These are phyloP conservation scores for Pseudolycoriella hygida DNA, from an alignment of 2,888 invertebrate genomes.

Conservation along the genomic window DNA sequence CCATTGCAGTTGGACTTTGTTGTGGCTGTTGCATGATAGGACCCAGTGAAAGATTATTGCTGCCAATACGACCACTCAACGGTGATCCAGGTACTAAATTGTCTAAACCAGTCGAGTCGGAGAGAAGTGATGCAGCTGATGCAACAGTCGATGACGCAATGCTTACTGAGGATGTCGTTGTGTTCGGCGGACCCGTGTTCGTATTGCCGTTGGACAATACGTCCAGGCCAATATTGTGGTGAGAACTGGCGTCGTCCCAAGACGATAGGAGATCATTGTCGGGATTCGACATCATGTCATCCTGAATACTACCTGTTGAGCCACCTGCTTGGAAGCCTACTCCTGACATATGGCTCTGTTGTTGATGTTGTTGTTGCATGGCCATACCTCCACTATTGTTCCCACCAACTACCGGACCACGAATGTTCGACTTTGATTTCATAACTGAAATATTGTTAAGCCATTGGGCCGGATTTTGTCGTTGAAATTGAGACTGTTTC, in stretches of 20 bases:
- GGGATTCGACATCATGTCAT: slow-evolving; percentile 40
- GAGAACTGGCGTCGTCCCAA: not conserved
- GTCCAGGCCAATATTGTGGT: slow-evolving; percentile 6
- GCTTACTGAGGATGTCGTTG: slow-evolving; percentile 3
- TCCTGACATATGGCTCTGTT: slow-evolving; percentile 3
- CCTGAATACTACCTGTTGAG: slow-evolving; percentile 23
- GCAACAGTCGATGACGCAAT: slow-evolving; percentile 7
- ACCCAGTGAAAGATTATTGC: slow-evolving; percentile 1
- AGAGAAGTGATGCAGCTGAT: slow-evolving; percentile 6
- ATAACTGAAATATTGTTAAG: slow-evolving; percentile 59
- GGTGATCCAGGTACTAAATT: slow-evolving; percentile 11
- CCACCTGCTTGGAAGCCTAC: slow-evolving; percentile 1
- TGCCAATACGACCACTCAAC: slow-evolving; percentile 3
- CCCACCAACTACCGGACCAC: slow-evolving; percentile 24
- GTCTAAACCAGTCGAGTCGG: slow-evolving; percentile 6
- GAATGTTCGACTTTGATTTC: slow-evolving; percentile 47
- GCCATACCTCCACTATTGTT: slow-evolving; percentile 24
- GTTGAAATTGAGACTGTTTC: slow-evolving; percentile 72
- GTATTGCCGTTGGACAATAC: slow-evolving; percentile 3
- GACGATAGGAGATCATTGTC: slow-evolving; percentile 11
- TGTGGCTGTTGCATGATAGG: not conserved
- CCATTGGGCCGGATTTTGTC: slow-evolving; percentile 60
- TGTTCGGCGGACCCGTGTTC: not conserved
- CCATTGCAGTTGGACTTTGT: not conserved
- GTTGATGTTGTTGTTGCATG: slow-evolving; percentile 36